Base-by-base conservation (phyloP, 2,113 vertebrate genomes). In the Plotosus lineatus region DNA sequence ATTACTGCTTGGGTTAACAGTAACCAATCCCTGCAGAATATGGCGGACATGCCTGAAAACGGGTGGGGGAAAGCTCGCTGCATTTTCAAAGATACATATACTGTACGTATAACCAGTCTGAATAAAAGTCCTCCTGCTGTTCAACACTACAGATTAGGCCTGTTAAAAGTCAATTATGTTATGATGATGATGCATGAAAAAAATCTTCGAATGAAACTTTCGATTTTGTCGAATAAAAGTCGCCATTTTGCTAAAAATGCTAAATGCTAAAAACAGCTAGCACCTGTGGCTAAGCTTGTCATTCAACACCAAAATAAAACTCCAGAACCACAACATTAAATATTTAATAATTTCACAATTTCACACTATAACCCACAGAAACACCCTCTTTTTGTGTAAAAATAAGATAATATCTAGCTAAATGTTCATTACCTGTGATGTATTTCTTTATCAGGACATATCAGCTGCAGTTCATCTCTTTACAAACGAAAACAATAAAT, bases 371-470 rank as follows among this genome's bases (percentile, higher is more conserved):
- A 4, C 7, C 31, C 3, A 46, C 2, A 1, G 15, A n/a, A 44
- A 1, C 14, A 14, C 42, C 3, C n/a, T 40, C 3, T 10, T 6
- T 4, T 5, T 38, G 17, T 38, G 33, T 21, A 12, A 6, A 8
- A 63, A 23, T 38, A 21, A n/a, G n/a, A n/a, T n/a, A n/a, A n/a
- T n/a, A n/a, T n/a, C n/a, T n/a, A n/a, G n/a, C n/a, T n/a, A n/a
- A n/a, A 11, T 42, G 4, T 26, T 26, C 44, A 48, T 5, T 71
- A 71, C 68, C 68, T 71, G 68, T 48, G 14, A 48, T 48, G 44
- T 44, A 38, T 68, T n/a, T 68, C n/a, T 69, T 69, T 48, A 71
- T 71, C 44, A 71, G 42, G 42, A 71, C 68, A 71, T 48, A 48
- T 71, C 68, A 71, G 68, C 26, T 48, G 42, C 15, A 42, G 31